These are phyloP conservation scores for Nematostella vectensis DNA, from an alignment of 92 coral and sea anemone species.

Conservation along the genomic window DNA sequence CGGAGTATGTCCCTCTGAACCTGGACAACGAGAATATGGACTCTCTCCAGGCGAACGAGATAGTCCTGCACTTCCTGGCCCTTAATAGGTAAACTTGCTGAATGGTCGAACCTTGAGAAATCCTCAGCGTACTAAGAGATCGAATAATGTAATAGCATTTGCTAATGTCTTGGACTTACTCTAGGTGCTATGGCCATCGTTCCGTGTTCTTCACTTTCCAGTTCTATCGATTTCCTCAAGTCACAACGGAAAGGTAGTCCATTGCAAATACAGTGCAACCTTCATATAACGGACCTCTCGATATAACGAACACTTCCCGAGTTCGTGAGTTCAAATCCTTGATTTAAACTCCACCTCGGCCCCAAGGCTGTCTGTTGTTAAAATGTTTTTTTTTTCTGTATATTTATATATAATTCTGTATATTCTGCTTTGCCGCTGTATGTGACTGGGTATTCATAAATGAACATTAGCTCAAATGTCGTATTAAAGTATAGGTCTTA, in stretches of 20 bases:
- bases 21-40: slow-evolving; percentile 69
- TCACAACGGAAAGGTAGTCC: slow-evolving; percentile 84
- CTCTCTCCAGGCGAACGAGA: slow-evolving; percentile 76
- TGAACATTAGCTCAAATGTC: too few species aligned
- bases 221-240: slow-evolving; percentile 91
- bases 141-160: neutral
- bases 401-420: too few species aligned
- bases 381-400: too few species aligned
- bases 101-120: neutral
- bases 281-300: too few species aligned
- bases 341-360: too few species aligned
- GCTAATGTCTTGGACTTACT: neutral
- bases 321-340: too few species aligned
- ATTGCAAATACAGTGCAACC: too few species aligned
- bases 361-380: too few species aligned
- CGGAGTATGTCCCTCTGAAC: slow-evolving; percentile 60
- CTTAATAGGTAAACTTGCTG: slow-evolving; percentile 64
- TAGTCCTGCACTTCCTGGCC: slow-evolving; percentile 86
- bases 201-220: slow-evolving; percentile 94
- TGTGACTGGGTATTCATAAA: too few species aligned
- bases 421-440: too few species aligned
- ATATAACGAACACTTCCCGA: too few species aligned
- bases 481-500: too few species aligned
- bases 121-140: neutral
- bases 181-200: slow-evolving; percentile 77